phyloP scores from a whole-genome alignment of 53 echinoderm and acorn worm species.

The Apostichopus leukothele region DNA sequence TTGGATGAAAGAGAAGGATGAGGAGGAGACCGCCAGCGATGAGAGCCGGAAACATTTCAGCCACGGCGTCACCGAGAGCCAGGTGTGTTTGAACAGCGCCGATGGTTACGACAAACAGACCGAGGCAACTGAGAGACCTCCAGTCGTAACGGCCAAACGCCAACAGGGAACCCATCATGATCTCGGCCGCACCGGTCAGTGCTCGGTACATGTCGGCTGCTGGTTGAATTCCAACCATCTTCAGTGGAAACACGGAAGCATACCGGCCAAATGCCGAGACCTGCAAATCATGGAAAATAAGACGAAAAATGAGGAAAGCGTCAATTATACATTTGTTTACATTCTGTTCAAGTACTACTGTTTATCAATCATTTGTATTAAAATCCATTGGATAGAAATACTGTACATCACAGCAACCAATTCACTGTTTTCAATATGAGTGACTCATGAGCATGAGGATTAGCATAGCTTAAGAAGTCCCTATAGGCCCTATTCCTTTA shows the following conservation, averaged over 20 bases:
- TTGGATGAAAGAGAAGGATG: conserved; percentile 30
- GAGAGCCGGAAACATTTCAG: conserved; percentile 14
- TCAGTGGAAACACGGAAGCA: conserved; percentile 52
- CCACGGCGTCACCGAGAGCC: conserved; percentile 13
- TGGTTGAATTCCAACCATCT: conserved; percentile 45
- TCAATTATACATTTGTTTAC: too few species aligned
- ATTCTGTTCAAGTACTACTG: too few species aligned
- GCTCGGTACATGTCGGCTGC: conserved; percentile 55
- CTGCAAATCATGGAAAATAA: conserved; percentile 30
- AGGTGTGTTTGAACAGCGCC: not conserved
- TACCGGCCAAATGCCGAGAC: conserved; percentile 16
- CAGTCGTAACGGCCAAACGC: conserved; percentile 53
- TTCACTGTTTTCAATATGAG: too few species aligned
- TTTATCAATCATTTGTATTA: too few species aligned
- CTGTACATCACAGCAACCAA: too few species aligned
- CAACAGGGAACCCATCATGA: conserved; percentile 51
- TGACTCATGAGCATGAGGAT: too few species aligned
- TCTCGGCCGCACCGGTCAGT: conserved; percentile 39
- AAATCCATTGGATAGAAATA: too few species aligned
- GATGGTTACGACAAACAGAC: conserved; percentile 27
- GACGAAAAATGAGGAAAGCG: too few species aligned
- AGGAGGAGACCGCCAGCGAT: conserved; percentile 28
- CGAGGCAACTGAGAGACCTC: conserved; percentile 23
- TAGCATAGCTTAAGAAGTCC: too few species aligned
- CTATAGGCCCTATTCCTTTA: too few species aligned